A percentile compares a stretch with the other conserved stretches of the same genome.
Conservation (phyloP, 2,113 vertebrate genomes). For the Budorcas taxicolor region DNA sequence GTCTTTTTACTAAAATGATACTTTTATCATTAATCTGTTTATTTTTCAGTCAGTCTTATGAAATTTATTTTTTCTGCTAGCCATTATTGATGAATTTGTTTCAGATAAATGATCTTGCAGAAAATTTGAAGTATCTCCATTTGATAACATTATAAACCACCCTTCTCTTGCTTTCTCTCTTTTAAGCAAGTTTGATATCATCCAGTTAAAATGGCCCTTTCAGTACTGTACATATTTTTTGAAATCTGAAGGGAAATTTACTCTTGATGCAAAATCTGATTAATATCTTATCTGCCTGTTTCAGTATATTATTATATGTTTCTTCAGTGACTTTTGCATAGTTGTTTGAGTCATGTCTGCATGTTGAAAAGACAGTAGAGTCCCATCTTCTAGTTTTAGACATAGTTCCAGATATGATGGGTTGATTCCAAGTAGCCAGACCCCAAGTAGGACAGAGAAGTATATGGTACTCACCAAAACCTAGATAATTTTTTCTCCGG, state of each 20-base stretch:
- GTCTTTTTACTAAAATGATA: neutral
- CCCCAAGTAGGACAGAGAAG: neutral
- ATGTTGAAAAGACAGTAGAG: neutral
- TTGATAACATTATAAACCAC: neutral
- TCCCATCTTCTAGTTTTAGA: neutral
- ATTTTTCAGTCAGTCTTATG: neutral
- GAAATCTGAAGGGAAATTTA: neutral
- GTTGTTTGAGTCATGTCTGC: neutral
- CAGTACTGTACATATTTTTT: neutral
- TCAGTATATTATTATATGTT: neutral
- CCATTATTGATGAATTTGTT: neutral
- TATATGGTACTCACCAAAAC: neutral
- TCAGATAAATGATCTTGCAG: neutral
- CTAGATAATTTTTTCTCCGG: neutral
- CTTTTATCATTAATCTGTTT: neutral
- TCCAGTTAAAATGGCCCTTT: neutral
- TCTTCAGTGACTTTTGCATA: neutral
- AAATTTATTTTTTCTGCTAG: neutral
- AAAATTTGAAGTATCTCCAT: neutral
- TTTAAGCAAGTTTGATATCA: neutral
- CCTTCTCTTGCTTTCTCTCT: neutral
- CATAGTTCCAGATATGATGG: neutral
- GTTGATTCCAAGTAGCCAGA: neutral
- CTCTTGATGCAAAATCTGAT: neutral
- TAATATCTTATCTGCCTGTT: neutral